Evolutionary conservation across 2,113 vertebrate species (phyloP), one percentile per base, ranked within the genome.

Genomic region (Semicossyphus pulcher): DNA sequence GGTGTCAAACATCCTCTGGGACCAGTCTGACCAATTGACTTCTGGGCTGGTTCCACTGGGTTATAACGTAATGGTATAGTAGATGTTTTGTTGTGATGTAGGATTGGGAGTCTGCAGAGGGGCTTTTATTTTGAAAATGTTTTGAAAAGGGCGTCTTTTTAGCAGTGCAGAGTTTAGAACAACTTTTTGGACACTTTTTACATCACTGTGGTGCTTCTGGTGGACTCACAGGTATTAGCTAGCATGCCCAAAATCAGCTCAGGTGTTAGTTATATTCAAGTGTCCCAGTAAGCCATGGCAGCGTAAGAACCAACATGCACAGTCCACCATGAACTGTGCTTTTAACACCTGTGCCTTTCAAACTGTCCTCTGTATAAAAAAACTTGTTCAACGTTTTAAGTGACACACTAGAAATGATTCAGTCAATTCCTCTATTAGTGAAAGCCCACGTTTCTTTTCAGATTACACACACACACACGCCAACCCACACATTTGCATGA

Each of bases 401-500:
- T 10, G n/a, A 41, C n/a, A 14, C 36, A 34, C 12, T 61, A 11
- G 7, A 21, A 44, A 26, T 20, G 18, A 14, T 48, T 32, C 48
- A 0, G 25, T 54, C 64, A 3, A 54, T 56, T 48, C 29, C 53
- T 32, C 29, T 10, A 60, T 26, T 21, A 58, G 25, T 12, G 15
- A 39, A 37, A 39, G 11, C 2, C 11, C 37, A 14, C 37, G 4
- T 39, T 14, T 15, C 14, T 39, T 14, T 39, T 15, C 4, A 15
- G 4, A 39, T 9, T 10, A 6, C 32, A 15, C 10, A 23, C 34
- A 18, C 15, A 11, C 57, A 57, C 52, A 34, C 32, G 21, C 53
- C 18, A 14, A 2, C 41, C 7, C 16, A 15, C 18, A 20, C 29
- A 72, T 70, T 83, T 81, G 74, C 65, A 75, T 72, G 51, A 59